A percentile compares a stretch with the other conserved stretches of the same genome.
Conservation (phyloP, 2,888 invertebrate genomes). For the Aphidius colemani region DNA sequence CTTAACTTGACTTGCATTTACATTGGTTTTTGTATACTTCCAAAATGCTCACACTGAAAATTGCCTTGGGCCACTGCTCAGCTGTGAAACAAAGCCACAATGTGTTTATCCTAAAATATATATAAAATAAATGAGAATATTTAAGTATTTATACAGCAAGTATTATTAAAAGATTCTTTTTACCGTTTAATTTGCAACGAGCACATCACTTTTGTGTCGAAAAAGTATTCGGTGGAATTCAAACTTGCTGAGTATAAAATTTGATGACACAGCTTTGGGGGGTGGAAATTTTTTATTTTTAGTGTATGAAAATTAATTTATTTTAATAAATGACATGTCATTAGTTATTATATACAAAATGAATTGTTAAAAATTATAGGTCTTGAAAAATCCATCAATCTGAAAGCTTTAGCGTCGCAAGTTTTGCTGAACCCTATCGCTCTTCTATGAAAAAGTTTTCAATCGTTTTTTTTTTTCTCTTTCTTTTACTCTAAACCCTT, state of each 20-base stretch:
- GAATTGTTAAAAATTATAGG: neutral
- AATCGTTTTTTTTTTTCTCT: neutral
- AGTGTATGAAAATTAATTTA: too few relatives aligned
- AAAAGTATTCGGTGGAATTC: too few relatives aligned
- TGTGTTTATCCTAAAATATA: constrained; percentile 15
- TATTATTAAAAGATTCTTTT: too few relatives aligned
- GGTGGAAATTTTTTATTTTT: too few relatives aligned
- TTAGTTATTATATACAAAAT: too few relatives aligned
- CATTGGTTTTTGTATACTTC: constrained; percentile 7
- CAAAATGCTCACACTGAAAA: constrained; percentile 25
- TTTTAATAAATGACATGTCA: neutral
- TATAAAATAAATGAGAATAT: too few relatives aligned
- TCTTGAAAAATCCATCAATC: constrained; percentile 26
- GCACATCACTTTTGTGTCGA: too few relatives aligned
- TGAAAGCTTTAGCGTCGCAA: constrained; percentile 20
- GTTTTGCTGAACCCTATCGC: constrained; percentile 18
- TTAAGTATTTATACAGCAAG: too few relatives aligned
- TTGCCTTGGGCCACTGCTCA: constrained; percentile 43
- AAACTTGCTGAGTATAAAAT: too few relatives aligned
- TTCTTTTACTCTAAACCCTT: constrained; percentile 19
- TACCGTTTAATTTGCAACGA: too few relatives aligned
- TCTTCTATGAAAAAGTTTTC: constrained; percentile 16
- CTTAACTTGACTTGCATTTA: neutral
- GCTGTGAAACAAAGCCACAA: constrained; percentile 42
- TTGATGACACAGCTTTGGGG: too few relatives aligned